These are phyloP conservation scores for Lingula anatina DNA, from an alignment of 2,888 invertebrate species.

Conservation along the genomic window DNA sequence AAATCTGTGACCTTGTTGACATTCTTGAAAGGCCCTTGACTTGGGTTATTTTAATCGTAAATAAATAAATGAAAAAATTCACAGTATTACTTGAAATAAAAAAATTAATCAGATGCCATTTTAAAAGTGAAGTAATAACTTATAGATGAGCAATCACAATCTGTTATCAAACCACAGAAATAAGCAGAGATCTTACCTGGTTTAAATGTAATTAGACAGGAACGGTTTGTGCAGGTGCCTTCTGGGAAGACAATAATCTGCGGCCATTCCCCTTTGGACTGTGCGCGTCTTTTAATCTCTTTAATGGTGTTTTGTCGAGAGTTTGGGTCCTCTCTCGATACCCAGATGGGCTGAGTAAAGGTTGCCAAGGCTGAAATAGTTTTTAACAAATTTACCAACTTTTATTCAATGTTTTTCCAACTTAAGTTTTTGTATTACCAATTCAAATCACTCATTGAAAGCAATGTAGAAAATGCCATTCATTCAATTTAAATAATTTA, in stretches of 20 bases:
- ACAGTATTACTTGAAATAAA: too few species aligned
- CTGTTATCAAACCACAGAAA: too few species aligned
- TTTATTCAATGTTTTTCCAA: too few species aligned
- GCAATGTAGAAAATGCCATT: too few species aligned
- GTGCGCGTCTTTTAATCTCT: conserved; percentile 79
- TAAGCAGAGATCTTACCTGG: conserved; percentile 38
- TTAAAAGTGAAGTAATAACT: too few species aligned
- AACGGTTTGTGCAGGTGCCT: conserved; percentile 92
- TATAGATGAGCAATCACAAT: too few species aligned
- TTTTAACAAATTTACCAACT: not conserved
- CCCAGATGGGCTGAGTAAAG: conserved; percentile 92
- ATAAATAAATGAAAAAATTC: too few species aligned
- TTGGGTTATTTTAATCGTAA: too few species aligned
- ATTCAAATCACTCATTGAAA: not conserved
- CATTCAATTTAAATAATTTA: too few species aligned
- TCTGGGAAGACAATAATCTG: conserved; percentile 93
- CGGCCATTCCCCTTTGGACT: conserved; percentile 77
- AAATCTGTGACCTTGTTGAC: too few species aligned
- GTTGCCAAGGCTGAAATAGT: conserved; percentile 70
- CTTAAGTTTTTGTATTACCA: not conserved
- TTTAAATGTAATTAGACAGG: conserved; percentile 63
- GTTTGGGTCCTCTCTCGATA: conserved; percentile 86
- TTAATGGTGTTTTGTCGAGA: conserved; percentile 85
- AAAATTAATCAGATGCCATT: too few species aligned
- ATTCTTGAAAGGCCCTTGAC: too few species aligned